These are phyloP conservation scores for Sminthurides bifidus DNA, from an alignment of 1,140 invertebrate genomes.

Conservation along the genomic window DNA sequence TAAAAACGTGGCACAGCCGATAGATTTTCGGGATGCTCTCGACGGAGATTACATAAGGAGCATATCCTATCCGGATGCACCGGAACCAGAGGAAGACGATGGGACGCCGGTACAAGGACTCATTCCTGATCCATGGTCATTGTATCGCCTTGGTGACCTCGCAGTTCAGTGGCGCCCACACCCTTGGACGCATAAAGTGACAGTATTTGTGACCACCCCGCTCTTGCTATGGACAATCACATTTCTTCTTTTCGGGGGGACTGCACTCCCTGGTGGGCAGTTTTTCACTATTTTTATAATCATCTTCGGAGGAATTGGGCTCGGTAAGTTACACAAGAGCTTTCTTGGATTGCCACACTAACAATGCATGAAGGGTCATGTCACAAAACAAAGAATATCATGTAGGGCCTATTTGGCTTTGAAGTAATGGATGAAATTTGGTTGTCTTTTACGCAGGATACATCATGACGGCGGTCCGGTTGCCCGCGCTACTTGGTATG, in stretches of 20 bases:
- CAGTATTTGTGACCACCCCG: not conserved
- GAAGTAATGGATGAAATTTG: not conserved
- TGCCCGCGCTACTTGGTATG: conserved; percentile 27
- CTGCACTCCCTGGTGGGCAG: conserved; percentile 3
- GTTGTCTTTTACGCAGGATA: conserved; percentile 14
- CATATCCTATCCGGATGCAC: not conserved
- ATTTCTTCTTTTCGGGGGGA: conserved; percentile 6
- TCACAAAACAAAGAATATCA: not conserved
- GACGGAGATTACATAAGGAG: no score
- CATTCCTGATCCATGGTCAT: not conserved
- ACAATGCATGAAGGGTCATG: not conserved
- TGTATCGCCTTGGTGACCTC: not conserved
- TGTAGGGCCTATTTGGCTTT: not conserved
- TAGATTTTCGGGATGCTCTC: no score
- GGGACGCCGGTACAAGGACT: not conserved
- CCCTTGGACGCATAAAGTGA: not conserved
- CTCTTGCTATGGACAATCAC: conserved; percentile 2
- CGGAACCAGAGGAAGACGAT: not conserved
- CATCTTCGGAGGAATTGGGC: conserved; percentile 4
- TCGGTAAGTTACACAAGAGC: not conserved
- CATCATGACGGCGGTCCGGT: not conserved
- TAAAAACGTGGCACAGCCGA: no score
- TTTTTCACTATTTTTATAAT: conserved; percentile 11
- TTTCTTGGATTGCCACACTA: not conserved
- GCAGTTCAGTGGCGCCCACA: not conserved